phyloP scores from a whole-genome alignment of 1,140 invertebrate genomes.

The Eciton burchellii region DNA sequence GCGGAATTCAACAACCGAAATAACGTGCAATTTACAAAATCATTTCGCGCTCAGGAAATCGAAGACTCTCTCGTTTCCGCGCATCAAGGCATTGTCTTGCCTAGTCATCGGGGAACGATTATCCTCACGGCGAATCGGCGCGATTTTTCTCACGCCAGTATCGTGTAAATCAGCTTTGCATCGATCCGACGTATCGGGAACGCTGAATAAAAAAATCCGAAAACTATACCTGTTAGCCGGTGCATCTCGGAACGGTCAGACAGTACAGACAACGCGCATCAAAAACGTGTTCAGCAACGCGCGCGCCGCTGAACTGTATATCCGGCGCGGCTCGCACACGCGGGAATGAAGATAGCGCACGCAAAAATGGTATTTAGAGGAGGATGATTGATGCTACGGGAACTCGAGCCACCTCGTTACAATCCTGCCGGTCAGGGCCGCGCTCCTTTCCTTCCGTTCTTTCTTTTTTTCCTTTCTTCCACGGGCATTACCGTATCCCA shows the following conservation, averaged over 20 bases:
- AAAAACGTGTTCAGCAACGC: slow-evolving; percentile 30
- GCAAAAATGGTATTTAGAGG: slow-evolving; percentile 68
- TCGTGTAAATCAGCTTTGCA: not conserved
- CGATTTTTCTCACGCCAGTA: not conserved
- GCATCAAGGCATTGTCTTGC: not conserved
- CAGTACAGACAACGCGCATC: slow-evolving; percentile 19
- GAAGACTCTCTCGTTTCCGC: not conserved
- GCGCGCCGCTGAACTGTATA: not conserved
- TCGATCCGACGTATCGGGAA: slow-evolving; percentile 11
- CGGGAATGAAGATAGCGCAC: slow-evolving; percentile 64
- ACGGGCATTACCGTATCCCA: slow-evolving; percentile 33
- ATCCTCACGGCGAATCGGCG: not conserved
- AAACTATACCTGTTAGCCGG: slow-evolving; percentile 19
- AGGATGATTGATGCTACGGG: slow-evolving; percentile 65
- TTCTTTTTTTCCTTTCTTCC: slow-evolving; percentile 47
- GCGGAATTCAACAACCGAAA: slow-evolving; percentile 19
- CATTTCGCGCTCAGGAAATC: not conserved
- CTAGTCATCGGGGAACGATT: slow-evolving; percentile 3
- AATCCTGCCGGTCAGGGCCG: slow-evolving; percentile 25
- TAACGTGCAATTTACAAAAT: slow-evolving; percentile 29
- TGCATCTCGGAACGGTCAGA: not conserved
- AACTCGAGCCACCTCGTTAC: slow-evolving; percentile 65
- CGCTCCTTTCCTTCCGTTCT: no score
- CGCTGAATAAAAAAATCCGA: not conserved
- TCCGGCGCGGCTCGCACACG: not conserved